phyloP scores from a whole-genome alignment of 2,888 invertebrate species.

The Drosophila ustulata region DNA sequence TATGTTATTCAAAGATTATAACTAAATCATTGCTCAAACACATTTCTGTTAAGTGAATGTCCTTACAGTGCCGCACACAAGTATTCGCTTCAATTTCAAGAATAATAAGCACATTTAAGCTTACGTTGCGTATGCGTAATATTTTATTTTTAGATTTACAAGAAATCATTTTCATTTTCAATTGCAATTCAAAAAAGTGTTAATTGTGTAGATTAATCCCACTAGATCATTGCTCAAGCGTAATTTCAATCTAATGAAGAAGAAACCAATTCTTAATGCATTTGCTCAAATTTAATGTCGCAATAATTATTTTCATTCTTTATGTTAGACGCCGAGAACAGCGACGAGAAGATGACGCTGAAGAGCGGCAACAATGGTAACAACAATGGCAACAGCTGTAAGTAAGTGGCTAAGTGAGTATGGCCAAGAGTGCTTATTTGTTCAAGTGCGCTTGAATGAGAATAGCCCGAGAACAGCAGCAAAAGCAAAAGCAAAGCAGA shows the following conservation, averaged over 20 bases:
- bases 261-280: neutral
- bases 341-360: constrained; percentile 25
- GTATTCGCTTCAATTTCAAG: too few relatives aligned
- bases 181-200: too few relatives aligned
- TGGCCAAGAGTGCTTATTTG: constrained; percentile 69
- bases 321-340: constrained; percentile 4
- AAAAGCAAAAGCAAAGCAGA: constrained; percentile 7
- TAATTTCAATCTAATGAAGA: neutral
- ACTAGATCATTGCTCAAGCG: neutral
- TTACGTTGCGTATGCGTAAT: too few relatives aligned
- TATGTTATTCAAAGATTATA: neutral
- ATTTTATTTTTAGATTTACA: too few relatives aligned
- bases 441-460: constrained; percentile 68
- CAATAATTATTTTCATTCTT: constrained; percentile 7
- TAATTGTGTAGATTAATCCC: neutral
- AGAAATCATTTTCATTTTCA: too few relatives aligned
- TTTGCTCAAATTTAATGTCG: constrained; percentile 4
- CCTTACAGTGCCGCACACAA: too few relatives aligned
- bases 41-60: neutral
- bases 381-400: constrained; percentile 64
- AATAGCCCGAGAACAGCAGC: constrained; percentile 38
- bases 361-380: constrained; percentile 30
- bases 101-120: too few relatives aligned
- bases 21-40: neutral
- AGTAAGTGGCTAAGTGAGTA: constrained; percentile 67